phyloP scores from a whole-genome alignment of 2,797 vertebrate genomes.

The Esox masquinongy region DNA sequence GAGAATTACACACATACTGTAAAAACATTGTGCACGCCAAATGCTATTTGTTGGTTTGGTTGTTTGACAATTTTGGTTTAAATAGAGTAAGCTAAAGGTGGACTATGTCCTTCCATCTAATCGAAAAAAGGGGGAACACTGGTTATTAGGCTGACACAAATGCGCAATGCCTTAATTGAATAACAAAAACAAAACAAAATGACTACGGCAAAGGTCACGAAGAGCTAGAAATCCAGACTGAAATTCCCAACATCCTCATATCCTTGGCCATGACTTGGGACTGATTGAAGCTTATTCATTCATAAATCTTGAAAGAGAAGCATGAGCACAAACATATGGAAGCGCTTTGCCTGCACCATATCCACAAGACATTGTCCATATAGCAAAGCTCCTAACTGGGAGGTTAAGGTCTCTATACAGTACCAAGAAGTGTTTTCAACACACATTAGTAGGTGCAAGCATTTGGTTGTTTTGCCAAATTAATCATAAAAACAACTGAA shows the following conservation, averaged over 20 bases:
- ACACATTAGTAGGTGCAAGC: conserved; percentile 20
- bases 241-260: conserved; percentile 58
- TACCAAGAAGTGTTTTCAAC: conserved; percentile 53
- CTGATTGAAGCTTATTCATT: conserved; percentile 67
- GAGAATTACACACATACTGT: background rate
- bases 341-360: conserved; percentile 64
- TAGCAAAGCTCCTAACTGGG: conserved; percentile 47
- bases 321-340: conserved; percentile 66
- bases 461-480: too few relatives aligned
- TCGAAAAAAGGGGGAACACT: conserved; percentile 26
- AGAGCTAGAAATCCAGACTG: conserved; percentile 50
- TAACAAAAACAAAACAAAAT: conserved; percentile 52
- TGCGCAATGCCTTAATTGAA: conserved; percentile 13
- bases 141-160: conserved; percentile 43
- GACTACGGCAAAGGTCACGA: conserved; percentile 5
- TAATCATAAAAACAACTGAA: too few relatives aligned
- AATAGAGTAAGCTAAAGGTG: background rate
- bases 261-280: conserved; percentile 39
- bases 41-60: background rate
- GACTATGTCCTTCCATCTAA: background rate
- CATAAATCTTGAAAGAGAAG: conserved; percentile 71
- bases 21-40: background rate
- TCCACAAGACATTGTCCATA: conserved; percentile 66
- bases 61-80: background rate
- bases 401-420: conserved; percentile 42